Base-by-base conservation (phyloP, 1,140 invertebrate genomes). In the Drosophila baimaii region DNA sequence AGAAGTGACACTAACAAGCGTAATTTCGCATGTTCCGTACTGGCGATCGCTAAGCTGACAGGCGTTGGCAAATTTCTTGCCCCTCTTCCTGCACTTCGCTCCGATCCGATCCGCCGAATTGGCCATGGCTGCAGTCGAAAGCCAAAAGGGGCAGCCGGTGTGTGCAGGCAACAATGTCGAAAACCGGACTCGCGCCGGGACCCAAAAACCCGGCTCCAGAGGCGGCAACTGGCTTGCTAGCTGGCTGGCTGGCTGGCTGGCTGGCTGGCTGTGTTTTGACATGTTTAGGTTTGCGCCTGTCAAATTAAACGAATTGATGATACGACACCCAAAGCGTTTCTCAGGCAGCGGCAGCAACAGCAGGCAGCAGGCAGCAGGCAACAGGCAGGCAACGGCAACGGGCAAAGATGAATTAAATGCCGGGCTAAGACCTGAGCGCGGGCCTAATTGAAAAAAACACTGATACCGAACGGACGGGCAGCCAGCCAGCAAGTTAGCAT, bases 221-320 rank as follows among this genome's bases (percentile, higher is more conserved):
- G 66, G 71, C 76, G 70, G 43, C 77, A 83, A 86, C 82, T 77
- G 13, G 55, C 74, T 59, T 57, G 29, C 52, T 64, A 37, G 62
- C 25, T 35, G 73, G 83, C 80, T 89, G 84, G n/a, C n/a, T n/a
- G n/a, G n/a, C 82, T 77, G 13, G 55, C 74, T 59, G 44, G 29
- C 52, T 64, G 55, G 62, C 25, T 35, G 73, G 83, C 80, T 89
- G 84, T 86, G 91, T 92, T 92, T 92, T 92, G 91, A 92, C 90
- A 92, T 92, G 88, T 92, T 92, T 92, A 91, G 91, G 90, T 90
- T 91, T 92, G 91, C 81, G 91, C 91, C 89, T 92, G 91, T 92
- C 91, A 92, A 92, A 92, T 92, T 92, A 92, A 92, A 91, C 90
- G 90, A 92, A 92, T 92, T 92, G 91, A 92, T 92, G 91, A 92